A percentile compares a stretch with the other conserved stretches of the same genome.
Evolutionary conservation across 2,888 invertebrate genomes (phyloP).

Genomic region (Drosophila aldrichi): DNA sequence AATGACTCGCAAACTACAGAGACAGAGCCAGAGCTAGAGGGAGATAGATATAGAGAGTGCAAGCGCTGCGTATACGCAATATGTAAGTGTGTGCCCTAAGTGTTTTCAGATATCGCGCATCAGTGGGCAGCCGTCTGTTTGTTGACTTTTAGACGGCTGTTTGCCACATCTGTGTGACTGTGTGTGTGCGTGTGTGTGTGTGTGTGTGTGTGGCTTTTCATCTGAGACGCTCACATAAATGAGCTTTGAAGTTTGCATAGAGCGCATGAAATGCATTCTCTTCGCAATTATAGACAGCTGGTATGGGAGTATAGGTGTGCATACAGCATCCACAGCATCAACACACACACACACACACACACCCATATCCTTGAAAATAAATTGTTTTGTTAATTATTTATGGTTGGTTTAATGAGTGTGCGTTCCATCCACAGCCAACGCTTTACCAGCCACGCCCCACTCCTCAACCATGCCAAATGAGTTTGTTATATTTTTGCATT

Average conservation of each 20-base stretch:
- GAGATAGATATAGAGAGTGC: background rate
- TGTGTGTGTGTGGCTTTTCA: constrained; percentile 70
- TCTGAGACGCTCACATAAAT: constrained; percentile 73
- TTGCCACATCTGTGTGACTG: constrained; percentile 48
- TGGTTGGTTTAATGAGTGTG: constrained; percentile 84
- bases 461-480: constrained; percentile 20
- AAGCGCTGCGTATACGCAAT: constrained; percentile 16
- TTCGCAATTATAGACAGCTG: constrained; percentile 70
- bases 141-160: constrained; percentile 67
- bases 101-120: constrained; percentile 82
- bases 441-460: background rate
- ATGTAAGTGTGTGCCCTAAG: constrained; percentile 49
- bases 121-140: constrained; percentile 74
- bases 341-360: constrained; percentile 25
- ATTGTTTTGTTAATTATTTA: constrained; percentile 85
- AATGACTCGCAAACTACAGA: constrained; percentile 84
- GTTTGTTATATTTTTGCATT: constrained; percentile 80
- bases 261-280: constrained; percentile 62
- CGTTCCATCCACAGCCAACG: constrained; percentile 25
- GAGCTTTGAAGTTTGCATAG: constrained; percentile 80
- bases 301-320: constrained; percentile 4
- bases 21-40: constrained; percentile 49
- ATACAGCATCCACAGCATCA: constrained; percentile 13
- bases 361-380: constrained; percentile 84
- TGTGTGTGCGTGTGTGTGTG: constrained; percentile 50